Conservation (phyloP, 92 coral and sea anemone species). For the Parazoanthus swiftii region DNA sequence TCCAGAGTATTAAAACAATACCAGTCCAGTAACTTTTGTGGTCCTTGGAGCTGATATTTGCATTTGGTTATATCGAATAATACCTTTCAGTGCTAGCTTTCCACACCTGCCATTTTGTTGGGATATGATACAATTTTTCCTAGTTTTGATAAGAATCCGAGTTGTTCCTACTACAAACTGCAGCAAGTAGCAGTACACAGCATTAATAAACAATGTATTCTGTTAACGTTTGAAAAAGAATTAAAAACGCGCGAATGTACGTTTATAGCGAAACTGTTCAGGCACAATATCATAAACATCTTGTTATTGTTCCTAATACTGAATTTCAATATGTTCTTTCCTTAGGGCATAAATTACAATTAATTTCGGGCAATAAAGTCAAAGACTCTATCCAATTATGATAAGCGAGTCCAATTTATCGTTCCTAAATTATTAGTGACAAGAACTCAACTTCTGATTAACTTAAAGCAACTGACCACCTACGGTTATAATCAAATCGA, state of each 20-base stretch:
- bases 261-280: neutral
- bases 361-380: slow-evolving; percentile 5
- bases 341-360: neutral
- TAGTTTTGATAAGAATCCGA: neutral
- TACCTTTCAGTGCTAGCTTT: neutral
- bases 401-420: slow-evolving; percentile 4
- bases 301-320: neutral
- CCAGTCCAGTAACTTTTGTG: too few species aligned
- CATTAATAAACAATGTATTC: neutral
- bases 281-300: neutral
- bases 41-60: neutral
- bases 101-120: slow-evolving; percentile 7
- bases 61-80: neutral
- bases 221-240: neutral
- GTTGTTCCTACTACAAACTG: neutral
- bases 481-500: neutral
- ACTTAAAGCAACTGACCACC: neutral
- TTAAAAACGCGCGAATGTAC: neutral
- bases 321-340: neutral
- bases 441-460: neutral
- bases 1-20: neutral
- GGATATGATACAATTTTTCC: neutral
- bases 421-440: slow-evolving; percentile 6
- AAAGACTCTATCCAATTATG: neutral
- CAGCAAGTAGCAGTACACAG: neutral